Conservation (phyloP, 2,797 vertebrate genomes). For the Notolabrus celidotus region DNA sequence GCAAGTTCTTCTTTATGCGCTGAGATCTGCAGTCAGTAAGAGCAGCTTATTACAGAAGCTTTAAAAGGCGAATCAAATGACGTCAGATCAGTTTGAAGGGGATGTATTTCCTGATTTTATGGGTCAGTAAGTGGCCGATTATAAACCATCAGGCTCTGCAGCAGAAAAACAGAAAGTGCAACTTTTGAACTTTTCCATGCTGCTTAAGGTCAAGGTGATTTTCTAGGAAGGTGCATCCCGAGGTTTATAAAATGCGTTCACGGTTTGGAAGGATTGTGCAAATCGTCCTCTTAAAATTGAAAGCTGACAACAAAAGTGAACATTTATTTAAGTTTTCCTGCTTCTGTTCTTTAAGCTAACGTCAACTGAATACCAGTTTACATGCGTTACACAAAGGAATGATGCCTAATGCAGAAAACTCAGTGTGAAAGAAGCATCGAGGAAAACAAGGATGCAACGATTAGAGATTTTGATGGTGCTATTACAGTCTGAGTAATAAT, state of each 20-base stretch:
- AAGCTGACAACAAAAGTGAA: background rate
- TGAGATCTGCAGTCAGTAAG: no score
- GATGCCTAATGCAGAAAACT: no score
- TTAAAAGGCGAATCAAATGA: background rate
- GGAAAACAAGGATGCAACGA: no score
- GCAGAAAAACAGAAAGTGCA: background rate
- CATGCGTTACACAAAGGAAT: no score
- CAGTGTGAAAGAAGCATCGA: no score
- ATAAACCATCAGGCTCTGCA: background rate
- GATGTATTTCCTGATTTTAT: background rate
- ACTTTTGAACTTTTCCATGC: background rate
- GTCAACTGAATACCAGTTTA: no score
- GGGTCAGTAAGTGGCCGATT: background rate
- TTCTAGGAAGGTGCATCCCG: background rate
- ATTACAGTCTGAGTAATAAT: no score
- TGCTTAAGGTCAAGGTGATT: background rate
- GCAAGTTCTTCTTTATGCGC: no score
- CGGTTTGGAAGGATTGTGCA: background rate
- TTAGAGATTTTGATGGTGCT: no score
- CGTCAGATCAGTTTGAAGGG: background rate
- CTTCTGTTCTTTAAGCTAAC: no score
- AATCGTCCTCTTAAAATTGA: background rate
- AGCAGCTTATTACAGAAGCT: background rate
- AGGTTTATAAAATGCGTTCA: background rate
- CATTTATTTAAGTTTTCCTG: background rate